Percentiles rank a stretch among this genome's conserved stretches.
Evolutionary conservation across 1,140 invertebrate species (phyloP).

Genomic region (Drosophila asahinai): DNA sequence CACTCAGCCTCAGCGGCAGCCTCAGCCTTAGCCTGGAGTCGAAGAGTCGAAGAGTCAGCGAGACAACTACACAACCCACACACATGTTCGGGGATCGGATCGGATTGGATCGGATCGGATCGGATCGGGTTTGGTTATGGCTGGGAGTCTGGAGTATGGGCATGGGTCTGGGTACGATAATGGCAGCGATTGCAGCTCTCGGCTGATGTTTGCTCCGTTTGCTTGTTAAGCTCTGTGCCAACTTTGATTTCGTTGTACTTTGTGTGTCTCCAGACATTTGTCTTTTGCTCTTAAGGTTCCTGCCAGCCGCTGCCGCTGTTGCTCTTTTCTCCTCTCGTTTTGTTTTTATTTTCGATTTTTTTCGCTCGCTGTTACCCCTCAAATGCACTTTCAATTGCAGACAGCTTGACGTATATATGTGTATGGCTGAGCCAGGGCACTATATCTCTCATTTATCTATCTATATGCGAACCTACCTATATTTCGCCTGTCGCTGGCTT

Average conservation of each 20-base stretch:
- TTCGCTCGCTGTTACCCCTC: conserved; percentile 64
- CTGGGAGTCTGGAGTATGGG: conserved; percentile 33
- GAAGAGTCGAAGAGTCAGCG: conserved; percentile 38
- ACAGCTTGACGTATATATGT: conserved; percentile 80
- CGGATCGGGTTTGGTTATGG: conserved; percentile 45
- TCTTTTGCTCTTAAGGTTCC: conserved; percentile 56
- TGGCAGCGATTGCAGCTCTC: conserved; percentile 71
- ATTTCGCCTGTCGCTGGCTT: conserved; percentile 60
- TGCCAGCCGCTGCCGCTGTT: conserved; percentile 27
- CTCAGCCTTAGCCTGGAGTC: conserved; percentile 16
- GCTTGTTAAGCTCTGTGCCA: conserved; percentile 79
- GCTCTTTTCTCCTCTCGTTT: conserved; percentile 10
- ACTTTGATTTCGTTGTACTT: conserved; percentile 69
- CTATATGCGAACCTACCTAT: conserved; percentile 69
- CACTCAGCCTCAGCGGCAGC: conserved; percentile 47
- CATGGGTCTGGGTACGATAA: conserved; percentile 65
- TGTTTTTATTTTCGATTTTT: conserved; percentile 19
- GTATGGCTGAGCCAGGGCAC: conserved; percentile 58
- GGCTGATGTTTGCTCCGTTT: conserved; percentile 53
- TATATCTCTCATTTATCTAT: conserved; percentile 83
- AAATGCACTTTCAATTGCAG: conserved; percentile 83
- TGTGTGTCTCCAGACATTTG: conserved; percentile 75
- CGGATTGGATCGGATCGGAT: conserved; percentile 40
- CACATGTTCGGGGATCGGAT: conserved; percentile 64
- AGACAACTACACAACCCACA: conserved; percentile 73